phyloP scores from a whole-genome alignment of 2,888 invertebrate species.

The Agapostemon virescens region DNA sequence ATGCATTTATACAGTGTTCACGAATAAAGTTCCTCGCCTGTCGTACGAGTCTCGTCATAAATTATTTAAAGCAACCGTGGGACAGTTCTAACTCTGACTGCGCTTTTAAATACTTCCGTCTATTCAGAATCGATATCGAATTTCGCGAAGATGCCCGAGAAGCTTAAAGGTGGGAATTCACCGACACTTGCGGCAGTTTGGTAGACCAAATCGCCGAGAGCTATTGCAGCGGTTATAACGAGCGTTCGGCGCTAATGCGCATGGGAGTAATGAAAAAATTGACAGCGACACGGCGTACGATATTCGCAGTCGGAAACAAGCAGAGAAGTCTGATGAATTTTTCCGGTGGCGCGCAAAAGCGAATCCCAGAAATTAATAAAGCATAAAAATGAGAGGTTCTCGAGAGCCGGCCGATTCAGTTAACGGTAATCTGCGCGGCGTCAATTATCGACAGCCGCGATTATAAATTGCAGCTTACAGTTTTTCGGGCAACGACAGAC shows the following conservation, averaged over 20 bases:
- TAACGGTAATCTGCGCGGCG: slow-evolving; percentile 56
- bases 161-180: not conserved
- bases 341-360: slow-evolving; percentile 17
- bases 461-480: slow-evolving; percentile 59
- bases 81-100: no score
- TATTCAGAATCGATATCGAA: not conserved
- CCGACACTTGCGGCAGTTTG: not conserved
- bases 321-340: slow-evolving; percentile 27
- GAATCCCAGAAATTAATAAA: slow-evolving; percentile 51
- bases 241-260: not conserved
- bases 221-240: not conserved
- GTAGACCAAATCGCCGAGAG: not conserved
- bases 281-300: slow-evolving; percentile 5
- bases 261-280: slow-evolving; percentile 29
- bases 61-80: no score
- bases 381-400: slow-evolving; percentile 52
- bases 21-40: no score
- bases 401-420: slow-evolving; percentile 36
- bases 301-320: slow-evolving; percentile 12
- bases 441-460: slow-evolving; percentile 63
- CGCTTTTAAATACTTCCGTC: not conserved
- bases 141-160: not conserved
- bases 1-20: no score
- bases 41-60: no score
- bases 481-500: slow-evolving; percentile 48